These are phyloP conservation scores for Terrapene triunguis DNA, from an alignment of 2,113 vertebrate species.

Conservation along the genomic window DNA sequence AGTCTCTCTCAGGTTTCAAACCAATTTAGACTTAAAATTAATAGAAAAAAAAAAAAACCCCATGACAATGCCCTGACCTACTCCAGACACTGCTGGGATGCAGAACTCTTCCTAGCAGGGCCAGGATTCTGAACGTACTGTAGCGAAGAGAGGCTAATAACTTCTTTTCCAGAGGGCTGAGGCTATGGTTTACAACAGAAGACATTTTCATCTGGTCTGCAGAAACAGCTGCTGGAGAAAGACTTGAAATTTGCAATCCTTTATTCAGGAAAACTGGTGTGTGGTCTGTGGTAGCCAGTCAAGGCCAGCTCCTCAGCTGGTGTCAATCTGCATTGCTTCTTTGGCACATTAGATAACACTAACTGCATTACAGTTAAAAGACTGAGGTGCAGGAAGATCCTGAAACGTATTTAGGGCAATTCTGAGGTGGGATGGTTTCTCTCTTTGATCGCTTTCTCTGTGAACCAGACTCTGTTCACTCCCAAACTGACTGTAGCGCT, in stretches of 20 bases:
- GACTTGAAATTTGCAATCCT: neutral
- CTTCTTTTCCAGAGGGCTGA: neutral
- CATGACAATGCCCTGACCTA: fast-evolving
- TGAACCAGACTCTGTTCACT: neutral
- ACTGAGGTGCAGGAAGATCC: neutral
- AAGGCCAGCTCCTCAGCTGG: neutral
- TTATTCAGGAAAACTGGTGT: neutral
- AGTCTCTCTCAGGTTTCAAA: neutral
- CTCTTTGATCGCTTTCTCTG: neutral
- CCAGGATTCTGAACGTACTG: fast-evolving
- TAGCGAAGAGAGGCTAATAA: neutral
- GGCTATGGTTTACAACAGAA: neutral
- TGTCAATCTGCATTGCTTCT: neutral
- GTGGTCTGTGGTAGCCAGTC: neutral
- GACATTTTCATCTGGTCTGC: neutral
- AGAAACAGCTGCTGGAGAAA: neutral
- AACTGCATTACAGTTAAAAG: neutral
- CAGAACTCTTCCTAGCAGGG: neutral
- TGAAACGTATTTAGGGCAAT: fast-evolving
- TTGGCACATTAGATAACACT: neutral
- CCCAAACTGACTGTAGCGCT: neutral
- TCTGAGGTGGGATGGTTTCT: neutral
- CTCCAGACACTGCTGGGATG: fast-evolving
- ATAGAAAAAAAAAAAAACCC: neutral
- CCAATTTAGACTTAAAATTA: neutral